Evolutionary conservation across 2,888 invertebrate species (phyloP).

Genomic region (Clepsis dumicolana): DNA sequence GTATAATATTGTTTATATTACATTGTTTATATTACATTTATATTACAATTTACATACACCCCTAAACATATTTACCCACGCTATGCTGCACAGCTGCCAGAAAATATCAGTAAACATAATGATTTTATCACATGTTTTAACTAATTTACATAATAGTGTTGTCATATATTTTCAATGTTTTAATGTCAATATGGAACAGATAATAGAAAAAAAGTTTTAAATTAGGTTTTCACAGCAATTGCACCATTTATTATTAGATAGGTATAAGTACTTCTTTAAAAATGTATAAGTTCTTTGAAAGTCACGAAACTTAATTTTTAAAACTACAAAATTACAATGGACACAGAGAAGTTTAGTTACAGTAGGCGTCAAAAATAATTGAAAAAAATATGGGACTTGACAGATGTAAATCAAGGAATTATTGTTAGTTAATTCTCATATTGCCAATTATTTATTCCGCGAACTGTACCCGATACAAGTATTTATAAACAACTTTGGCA

Average conservation of each 20-base stretch:
- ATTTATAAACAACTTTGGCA: slow-evolving; percentile 79
- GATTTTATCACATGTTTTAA: slow-evolving; percentile 37
- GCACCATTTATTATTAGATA: no score
- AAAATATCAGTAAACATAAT: slow-evolving; percentile 12
- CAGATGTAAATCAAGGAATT: background rate
- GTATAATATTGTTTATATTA: slow-evolving; percentile 32
- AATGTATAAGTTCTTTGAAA: background rate
- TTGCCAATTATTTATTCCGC: slow-evolving; percentile 45
- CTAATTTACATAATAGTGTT: slow-evolving; percentile 4
- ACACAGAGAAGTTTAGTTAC: slow-evolving; percentile 62
- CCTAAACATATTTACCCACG: slow-evolving; percentile 18
- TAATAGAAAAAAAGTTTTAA: background rate
- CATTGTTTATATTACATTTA: no score
- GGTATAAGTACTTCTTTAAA: no score
- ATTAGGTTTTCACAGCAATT: background rate
- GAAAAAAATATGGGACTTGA: background rate
- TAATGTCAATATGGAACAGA: slow-evolving; percentile 8
- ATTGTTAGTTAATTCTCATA: no score
- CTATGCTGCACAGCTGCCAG: background rate
- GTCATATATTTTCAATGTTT: slow-evolving; percentile 8
- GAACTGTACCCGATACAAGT: slow-evolving; percentile 13
- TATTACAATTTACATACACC: slow-evolving; percentile 31
- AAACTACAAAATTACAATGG: slow-evolving; percentile 46
- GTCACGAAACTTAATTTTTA: slow-evolving; percentile 4
- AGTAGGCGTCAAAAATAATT: slow-evolving; percentile 38